Conservation (phyloP, 2,888 invertebrate species). For the Torymus auratus region DNA sequence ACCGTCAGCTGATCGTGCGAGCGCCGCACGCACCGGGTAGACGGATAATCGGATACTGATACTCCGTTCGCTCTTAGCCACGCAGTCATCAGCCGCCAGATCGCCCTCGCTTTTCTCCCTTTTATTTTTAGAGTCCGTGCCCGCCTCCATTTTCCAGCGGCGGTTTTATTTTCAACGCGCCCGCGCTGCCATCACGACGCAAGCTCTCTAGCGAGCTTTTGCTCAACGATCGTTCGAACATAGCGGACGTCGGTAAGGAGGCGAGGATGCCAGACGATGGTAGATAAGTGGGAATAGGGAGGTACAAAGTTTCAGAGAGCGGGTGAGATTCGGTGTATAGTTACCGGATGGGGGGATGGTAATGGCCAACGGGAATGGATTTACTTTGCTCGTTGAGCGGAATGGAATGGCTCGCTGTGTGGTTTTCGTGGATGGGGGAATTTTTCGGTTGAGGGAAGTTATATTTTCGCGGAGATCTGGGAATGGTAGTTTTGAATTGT, state of each 20-base stretch:
- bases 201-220: conserved; percentile 1
- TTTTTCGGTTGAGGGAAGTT: too few species aligned
- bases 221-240: background rate
- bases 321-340: too few species aligned
- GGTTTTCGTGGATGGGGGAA: too few species aligned
- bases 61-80: conserved; percentile 63
- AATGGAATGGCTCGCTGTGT: too few species aligned
- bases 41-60: conserved; percentile 69
- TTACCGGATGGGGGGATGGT: too few species aligned
- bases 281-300: too few species aligned
- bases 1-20: conserved; percentile 50
- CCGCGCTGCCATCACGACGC: too few species aligned
- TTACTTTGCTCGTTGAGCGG: too few species aligned
- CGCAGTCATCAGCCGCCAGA: conserved; percentile 62
- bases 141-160: conserved; percentile 73
- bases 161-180: conserved; percentile 71
- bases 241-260: conserved; percentile 49
- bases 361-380: too few species aligned
- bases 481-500: background rate
- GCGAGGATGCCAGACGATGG: background rate
- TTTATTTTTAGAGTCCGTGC: conserved; percentile 70
- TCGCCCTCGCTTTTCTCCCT: conserved; percentile 50
- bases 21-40: conserved; percentile 60
- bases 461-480: too few species aligned
- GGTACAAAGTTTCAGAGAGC: too few species aligned